A percentile compares a stretch with the other conserved stretches of the same genome.
These are phyloP conservation scores for Paraplagusia blochii DNA, from an alignment of 2,113 vertebrate genomes.

Conservation along the genomic window DNA sequence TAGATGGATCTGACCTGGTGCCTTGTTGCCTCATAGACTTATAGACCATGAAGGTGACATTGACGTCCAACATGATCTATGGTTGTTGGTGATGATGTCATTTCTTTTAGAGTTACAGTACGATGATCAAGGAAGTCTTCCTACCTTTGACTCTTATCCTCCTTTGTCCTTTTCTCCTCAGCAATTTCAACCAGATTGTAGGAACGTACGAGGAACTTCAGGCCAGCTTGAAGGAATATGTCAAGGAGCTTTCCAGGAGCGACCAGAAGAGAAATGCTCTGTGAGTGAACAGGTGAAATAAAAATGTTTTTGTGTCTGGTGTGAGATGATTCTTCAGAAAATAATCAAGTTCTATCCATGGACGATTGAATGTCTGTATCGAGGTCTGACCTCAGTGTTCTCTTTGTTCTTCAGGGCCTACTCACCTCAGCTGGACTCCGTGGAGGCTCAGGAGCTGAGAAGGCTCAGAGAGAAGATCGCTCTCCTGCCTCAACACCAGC, in stretches of 20 bases:
- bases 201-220: constrained; percentile 93
- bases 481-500: constrained; percentile 75
- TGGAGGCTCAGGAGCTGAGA: constrained; percentile 57
- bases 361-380: too few species aligned
- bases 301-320: too few species aligned
- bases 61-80: neutral
- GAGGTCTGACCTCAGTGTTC: neutral
- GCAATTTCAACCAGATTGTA: constrained; percentile 92
- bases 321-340: too few species aligned
- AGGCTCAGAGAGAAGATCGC: constrained; percentile 82
- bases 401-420: constrained; percentile 49
- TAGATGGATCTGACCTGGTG: constrained; percentile 23
- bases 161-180: constrained; percentile 38
- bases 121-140: neutral
- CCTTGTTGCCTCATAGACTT: neutral
- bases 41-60: too few species aligned
- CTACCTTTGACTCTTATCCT: neutral
- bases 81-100: neutral
- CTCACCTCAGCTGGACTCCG: constrained; percentile 55
- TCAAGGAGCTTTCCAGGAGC: constrained; percentile 82
- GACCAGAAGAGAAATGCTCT: constrained; percentile 82
- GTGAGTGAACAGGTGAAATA: constrained; percentile 72
- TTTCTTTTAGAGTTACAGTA: too few species aligned
- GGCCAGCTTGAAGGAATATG: constrained; percentile 85
- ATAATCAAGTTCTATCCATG: too few species aligned